phyloP scores from a whole-genome alignment of 2,113 vertebrate genomes.

The Pterocles orientalis region DNA sequence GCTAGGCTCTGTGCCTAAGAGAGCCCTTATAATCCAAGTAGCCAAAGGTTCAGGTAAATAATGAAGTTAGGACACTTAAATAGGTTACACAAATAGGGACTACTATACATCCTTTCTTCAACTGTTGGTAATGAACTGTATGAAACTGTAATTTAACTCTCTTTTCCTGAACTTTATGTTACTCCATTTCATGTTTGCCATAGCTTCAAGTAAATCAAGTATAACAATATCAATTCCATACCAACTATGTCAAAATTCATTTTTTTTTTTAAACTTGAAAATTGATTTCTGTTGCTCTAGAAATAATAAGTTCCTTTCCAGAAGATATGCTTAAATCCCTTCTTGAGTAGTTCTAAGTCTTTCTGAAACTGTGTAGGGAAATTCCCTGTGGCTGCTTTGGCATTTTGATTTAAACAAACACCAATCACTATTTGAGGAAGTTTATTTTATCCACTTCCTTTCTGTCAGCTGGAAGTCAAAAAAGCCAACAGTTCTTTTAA shows the following conservation, averaged over 20 bases:
- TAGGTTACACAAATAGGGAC: background rate
- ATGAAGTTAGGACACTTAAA: background rate
- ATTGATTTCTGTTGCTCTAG: background rate
- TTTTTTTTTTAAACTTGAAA: background rate
- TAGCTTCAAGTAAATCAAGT: background rate
- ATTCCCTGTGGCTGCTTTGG: background rate
- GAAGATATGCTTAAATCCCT: background rate
- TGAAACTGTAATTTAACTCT: background rate
- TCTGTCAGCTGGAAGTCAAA: conserved; percentile 43
- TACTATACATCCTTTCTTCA: background rate
- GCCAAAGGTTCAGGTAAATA: background rate
- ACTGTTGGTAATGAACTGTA: background rate
- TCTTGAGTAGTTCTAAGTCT: background rate
- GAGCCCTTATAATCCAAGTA: background rate
- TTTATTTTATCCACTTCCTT: conserved; percentile 27
- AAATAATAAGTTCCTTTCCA: background rate
- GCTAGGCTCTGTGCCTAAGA: background rate
- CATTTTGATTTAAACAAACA: background rate
- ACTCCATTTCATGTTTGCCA: background rate
- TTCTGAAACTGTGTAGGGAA: background rate
- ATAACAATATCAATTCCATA: background rate
- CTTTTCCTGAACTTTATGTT: background rate
- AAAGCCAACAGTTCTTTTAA: background rate
- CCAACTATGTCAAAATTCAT: background rate
- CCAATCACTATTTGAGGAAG: background rate